Evolutionary conservation across 2,797 vertebrate species (phyloP), one percentile per base, ranked within the genome.

Genomic region (Muscicapa striata): DNA sequence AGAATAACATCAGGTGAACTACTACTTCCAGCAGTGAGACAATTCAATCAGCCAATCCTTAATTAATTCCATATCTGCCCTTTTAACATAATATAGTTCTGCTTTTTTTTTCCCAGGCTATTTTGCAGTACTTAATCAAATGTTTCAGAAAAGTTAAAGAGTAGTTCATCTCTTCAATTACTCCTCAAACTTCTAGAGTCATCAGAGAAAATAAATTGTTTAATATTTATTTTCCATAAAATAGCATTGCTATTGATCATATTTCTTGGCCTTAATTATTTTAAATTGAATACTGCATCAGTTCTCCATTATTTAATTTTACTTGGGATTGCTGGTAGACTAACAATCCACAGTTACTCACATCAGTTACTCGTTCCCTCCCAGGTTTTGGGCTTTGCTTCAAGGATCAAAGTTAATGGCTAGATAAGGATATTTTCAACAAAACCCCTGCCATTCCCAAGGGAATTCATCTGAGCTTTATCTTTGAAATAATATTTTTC

Each of bases 301-400:
- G 21, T 72, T 90, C 88, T 81, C 40, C 69, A 66, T 89, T 88
- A 72, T 81, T 95, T 83, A 85, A 87, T 59, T 82, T 93, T 87
- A 40, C 40, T 90, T 95, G 55, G 13, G 19, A 66, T 58, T 64
- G 9, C 18, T 8, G 2, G 17, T 55, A 78, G 62, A n/a, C 30
- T 68, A 72, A 75, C 4, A 2, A 30, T 58, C 16, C 66, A 72
- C 19, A 55, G 81, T 34, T 75, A 89, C 45, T 78, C 21, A 61
- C 23, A 69, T 52, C 32, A 41, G 30, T 54, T 72, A 69, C 15
- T 46, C 27, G 30, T 69, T 82, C 40, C 41, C 46, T 84, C 49
- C 43, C n/a, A 88, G 51, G 63, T 10, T 84, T 91, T 66, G 87
- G 43, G 41, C 32, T 86, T 84, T 72, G 74, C 62, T 90, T 62